phyloP scores from a whole-genome alignment of 2,888 invertebrate genomes.

The Limenitis camilla region DNA sequence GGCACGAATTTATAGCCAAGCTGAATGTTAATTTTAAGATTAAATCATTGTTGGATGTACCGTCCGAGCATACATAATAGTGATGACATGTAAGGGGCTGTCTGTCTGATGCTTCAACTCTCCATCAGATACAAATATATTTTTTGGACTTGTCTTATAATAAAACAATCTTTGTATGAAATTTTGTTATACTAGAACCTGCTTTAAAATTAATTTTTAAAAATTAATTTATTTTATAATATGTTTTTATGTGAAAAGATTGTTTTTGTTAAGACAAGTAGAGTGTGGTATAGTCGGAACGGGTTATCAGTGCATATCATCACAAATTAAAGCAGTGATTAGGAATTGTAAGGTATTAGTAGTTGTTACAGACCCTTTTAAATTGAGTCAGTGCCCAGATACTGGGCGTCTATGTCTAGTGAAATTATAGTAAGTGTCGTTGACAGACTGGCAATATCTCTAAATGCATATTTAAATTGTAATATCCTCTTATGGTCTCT shows the following conservation, averaged over 20 bases:
- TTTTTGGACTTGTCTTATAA: no score
- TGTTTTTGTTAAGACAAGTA: no score
- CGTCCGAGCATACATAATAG: constrained; percentile 70
- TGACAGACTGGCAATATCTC: constrained; percentile 74
- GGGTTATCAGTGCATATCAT: constrained; percentile 74
- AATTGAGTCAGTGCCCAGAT: constrained; percentile 69
- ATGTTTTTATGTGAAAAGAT: constrained; percentile 32
- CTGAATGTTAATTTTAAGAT: constrained; percentile 68
- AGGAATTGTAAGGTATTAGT: constrained; percentile 73
- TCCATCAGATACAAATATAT: no score
- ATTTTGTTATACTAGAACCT: no score
- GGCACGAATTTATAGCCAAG: constrained; percentile 74
- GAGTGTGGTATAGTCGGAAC: constrained; percentile 27
- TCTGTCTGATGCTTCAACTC: no score
- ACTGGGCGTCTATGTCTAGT: constrained; percentile 66
- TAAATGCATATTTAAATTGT: constrained; percentile 69
- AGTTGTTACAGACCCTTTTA: constrained; percentile 70
- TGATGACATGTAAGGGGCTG: constrained; percentile 45
- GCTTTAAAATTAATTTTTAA: no score
- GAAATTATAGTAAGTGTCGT: constrained; percentile 71
- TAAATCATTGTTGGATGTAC: constrained; percentile 71
- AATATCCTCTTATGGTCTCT: constrained; percentile 72
- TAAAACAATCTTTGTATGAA: no score
- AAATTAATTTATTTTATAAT: no score
- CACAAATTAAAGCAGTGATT: constrained; percentile 73